Base-by-base conservation (phyloP, 2,888 invertebrate genomes). In the Catocala fraxini region DNA sequence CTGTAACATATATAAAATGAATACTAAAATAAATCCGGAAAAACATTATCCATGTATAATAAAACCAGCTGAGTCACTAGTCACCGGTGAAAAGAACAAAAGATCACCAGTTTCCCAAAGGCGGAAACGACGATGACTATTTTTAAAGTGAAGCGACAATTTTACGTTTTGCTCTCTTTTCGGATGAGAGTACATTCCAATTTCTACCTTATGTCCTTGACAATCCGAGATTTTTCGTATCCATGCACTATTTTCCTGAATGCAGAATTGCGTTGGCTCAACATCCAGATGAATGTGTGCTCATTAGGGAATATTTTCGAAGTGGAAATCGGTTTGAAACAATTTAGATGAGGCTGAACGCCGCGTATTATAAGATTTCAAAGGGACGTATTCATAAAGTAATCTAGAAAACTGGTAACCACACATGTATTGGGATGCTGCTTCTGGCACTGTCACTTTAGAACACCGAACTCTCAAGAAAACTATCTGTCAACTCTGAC, bases 111-210 rank as follows among this genome's bases (percentile, higher is more conserved):
- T 88, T 86, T 87, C 83, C 87, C 83, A 81, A 85, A 90, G 89
- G 89, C 93, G 93, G 93, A 93, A 91, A 90, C 88, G 89, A 84
- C 84, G 78, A 73, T 70, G 83, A 86, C 92, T 93, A 92, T 92
- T 92, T 93, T 91, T 92, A 91, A 84, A 77, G 51, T 61, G 79
- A 65, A 80, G 83, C 84, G 86, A 84, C 86, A 83, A 80, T 81
- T 83, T 86, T 86, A 84, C 80, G 73, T 80, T 84, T 82, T 82
- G 82, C 76, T 70, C 71, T 73, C 71, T 81, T 72, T 68, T 68
- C 66, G 72, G 69, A 70, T 47, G 61, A 63, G 70, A 67, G 63
- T 68, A 65, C 83, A 83, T 75, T 73, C 75, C 69, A 87, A 82
- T 81, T 77, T 86, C 77, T 81, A 87, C 89, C 84, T 85, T 90